These are phyloP conservation scores for Dexiosoma caninum DNA, from an alignment of 2,888 invertebrate genomes.

Conservation along the genomic window DNA sequence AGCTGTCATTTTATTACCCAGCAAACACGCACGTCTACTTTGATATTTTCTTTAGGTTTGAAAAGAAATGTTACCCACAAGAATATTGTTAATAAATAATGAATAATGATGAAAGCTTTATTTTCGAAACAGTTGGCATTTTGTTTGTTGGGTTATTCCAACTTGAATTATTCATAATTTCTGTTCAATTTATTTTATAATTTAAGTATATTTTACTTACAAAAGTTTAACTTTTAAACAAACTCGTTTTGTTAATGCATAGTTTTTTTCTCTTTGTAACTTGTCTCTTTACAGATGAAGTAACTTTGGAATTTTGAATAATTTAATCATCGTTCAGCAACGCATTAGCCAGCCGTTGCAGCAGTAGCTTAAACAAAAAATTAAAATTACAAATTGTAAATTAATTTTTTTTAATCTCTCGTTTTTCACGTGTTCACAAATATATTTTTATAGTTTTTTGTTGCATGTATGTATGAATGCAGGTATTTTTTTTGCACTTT, in stretches of 20 bases:
- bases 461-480: not conserved
- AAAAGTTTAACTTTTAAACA: slow-evolving; percentile 17
- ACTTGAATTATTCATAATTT: slow-evolving; percentile 56
- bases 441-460: slow-evolving; percentile 11
- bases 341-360: slow-evolving; percentile 15
- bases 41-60: not conserved
- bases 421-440: slow-evolving; percentile 14
- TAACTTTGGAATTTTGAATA: slow-evolving; percentile 58
- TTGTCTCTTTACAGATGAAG: slow-evolving; percentile 61
- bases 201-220: not conserved
- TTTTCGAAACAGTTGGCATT: not conserved
- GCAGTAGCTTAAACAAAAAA: slow-evolving; percentile 10
- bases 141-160: not conserved
- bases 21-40: not conserved
- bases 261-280: not conserved
- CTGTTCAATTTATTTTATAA: slow-evolving; percentile 6
- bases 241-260: slow-evolving; percentile 46
- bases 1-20: slow-evolving; percentile 3
- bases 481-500: slow-evolving; percentile 13
- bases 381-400: slow-evolving; percentile 28
- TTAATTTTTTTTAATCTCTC: slow-evolving; percentile 12
- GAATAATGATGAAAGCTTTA: too few species aligned
- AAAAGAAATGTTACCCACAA: too few species aligned
- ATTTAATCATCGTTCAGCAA: slow-evolving; percentile 41
- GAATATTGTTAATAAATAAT: too few species aligned